Base-by-base conservation (phyloP, 2,888 invertebrate genomes). In the Leucophenga maculata region DNA sequence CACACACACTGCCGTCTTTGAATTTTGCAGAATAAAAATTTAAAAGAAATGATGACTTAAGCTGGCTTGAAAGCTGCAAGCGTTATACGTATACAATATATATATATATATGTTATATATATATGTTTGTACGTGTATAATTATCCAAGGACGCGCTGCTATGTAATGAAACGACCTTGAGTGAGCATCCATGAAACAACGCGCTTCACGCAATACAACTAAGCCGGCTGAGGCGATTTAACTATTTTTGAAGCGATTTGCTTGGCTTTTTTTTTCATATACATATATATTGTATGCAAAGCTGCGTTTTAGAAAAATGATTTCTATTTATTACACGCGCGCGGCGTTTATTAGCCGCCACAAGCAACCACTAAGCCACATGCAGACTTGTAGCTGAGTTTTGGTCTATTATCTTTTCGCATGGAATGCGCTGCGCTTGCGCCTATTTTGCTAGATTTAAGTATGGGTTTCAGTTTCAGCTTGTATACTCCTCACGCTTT, bases 141-240 rank as follows among this genome's bases (percentile, higher is more conserved):
- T 83, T 83, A 83, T 82, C 85, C 83, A 83, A 83, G 83, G 83
- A 84, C 83, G 83, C 83, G 83, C 83, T 76, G 83, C 77, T 79
- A 78, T 77, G 81, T 85, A 83, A 84, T 80, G 82, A 79, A 83
- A 83, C 85, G 83, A 85, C 83, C 83, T 83, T 83, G 85, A 84
- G 80, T 70, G 72, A 46, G 67, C 67, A 50, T 66, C 65, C 46
- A 68, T 70, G 60, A 20, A 64, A 39, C 18, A 26, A 60, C 31
- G 31, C 66, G 39, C 72, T 71, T 65, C 74, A 77, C 62, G 65
- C 70, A 60, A 62, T 64, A 59, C 72, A 64, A 8, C 55, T 46
- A 46, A 39, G 32, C 39, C 14, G 39, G 39, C 39, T 39, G 39
- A 1, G 11, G 39, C 39, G 39, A 39, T 39, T 39, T 39, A 39